phyloP scores from a whole-genome alignment of 2,888 invertebrate genomes.

The Prosopocoilus inquinatus region DNA sequence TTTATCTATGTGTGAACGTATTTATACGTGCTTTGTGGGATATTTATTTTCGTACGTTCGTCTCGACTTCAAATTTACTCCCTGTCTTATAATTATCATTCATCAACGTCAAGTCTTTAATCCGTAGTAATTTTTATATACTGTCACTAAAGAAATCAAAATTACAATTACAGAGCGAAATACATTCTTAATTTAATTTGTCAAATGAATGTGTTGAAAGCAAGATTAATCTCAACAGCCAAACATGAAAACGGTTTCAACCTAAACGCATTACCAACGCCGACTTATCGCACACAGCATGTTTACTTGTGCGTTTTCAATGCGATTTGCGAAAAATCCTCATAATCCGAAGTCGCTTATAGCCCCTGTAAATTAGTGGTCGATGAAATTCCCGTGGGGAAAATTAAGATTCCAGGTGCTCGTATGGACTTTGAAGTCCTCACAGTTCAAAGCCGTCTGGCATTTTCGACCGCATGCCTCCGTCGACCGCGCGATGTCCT shows the following conservation, averaged over 20 bases:
- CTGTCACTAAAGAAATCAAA: too few species aligned
- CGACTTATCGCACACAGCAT: background rate
- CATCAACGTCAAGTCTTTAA: background rate
- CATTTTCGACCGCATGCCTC: slow-evolving; percentile 32
- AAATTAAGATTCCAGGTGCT: slow-evolving; percentile 10
- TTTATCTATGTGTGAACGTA: slow-evolving; percentile 9
- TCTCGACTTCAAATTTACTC: background rate
- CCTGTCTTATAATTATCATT: background rate
- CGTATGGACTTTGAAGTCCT: slow-evolving; percentile 12
- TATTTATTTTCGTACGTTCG: background rate
- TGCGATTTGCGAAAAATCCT: background rate
- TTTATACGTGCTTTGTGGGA: slow-evolving; percentile 5
- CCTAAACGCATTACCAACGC: background rate
- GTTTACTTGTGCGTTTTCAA: background rate
- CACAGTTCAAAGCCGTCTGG: slow-evolving; percentile 20
- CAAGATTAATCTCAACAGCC: background rate
- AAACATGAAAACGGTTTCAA: slow-evolving; percentile 1
- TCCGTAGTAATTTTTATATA: too few species aligned
- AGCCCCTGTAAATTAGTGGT: background rate
- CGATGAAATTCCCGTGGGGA: background rate
- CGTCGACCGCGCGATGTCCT: slow-evolving; percentile 8
- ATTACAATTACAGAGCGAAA: too few species aligned
- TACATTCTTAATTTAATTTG: too few species aligned
- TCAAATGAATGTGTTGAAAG: too few species aligned
- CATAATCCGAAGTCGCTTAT: background rate